A percentile compares a stretch with the other conserved stretches of the same genome.
Evolutionary conservation across 2,113 vertebrate genomes (phyloP).

Genomic region (Aplodontia rufa): DNA sequence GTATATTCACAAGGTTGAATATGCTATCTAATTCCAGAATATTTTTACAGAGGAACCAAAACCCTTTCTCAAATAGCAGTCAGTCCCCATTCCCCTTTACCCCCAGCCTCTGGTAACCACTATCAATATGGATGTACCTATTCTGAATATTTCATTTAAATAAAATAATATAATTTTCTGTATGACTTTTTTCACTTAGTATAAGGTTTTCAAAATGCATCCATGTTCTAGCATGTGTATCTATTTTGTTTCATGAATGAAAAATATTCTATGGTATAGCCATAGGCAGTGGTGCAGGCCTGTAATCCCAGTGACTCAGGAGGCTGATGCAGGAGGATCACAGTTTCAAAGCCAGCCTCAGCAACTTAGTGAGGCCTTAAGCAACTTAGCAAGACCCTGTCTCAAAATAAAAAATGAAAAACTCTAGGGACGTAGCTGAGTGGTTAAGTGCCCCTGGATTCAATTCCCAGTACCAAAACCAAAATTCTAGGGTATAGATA

Average conservation of each 20-base stretch:
- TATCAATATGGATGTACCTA: background rate
- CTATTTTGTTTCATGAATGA: background rate
- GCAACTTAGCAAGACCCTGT: too few relatives aligned
- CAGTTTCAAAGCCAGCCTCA: too few relatives aligned
- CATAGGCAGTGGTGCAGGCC: too few relatives aligned
- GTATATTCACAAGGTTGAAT: background rate
- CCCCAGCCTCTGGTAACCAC: background rate
- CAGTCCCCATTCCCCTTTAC: background rate
- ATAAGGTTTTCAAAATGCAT: background rate
- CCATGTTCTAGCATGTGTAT: background rate
- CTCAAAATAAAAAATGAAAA: too few relatives aligned
- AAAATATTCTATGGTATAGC: background rate
- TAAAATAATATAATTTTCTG: background rate
- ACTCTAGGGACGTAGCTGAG: too few relatives aligned
- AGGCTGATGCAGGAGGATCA: too few relatives aligned
- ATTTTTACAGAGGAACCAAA: background rate
- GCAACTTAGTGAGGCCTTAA: too few relatives aligned
- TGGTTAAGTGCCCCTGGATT: too few relatives aligned
- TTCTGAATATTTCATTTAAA: conserved; percentile 18
- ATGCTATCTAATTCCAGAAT: background rate
- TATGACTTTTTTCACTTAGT: background rate
- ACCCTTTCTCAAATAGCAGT: background rate
- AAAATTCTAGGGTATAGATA: too few relatives aligned
- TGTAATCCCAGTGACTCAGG: too few relatives aligned
- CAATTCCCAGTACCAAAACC: too few relatives aligned